Base-by-base conservation (phyloP, 1,140 invertebrate species). In the Whitmania pigra region DNA sequence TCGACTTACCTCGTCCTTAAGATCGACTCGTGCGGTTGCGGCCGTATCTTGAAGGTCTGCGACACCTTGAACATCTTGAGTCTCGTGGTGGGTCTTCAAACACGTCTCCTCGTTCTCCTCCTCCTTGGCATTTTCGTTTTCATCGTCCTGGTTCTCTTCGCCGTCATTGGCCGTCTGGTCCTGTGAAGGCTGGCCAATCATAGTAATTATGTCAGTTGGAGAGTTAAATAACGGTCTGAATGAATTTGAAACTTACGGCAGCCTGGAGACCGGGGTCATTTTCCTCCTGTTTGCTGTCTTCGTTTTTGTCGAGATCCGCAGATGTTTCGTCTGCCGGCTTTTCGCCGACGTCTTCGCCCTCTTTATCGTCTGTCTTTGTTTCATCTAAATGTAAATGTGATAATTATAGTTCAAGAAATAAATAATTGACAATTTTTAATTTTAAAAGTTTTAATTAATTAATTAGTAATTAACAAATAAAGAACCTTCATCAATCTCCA, bases 361-460 rank as follows among this genome's bases (percentile, higher is more conserved):
- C 77, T 83, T 83, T 73, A 77, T 79, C 67, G 76, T 81, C 67
- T 22, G 54, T 72, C 68, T 75, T 53, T 6, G 40, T 13, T n/a
- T 53, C 27, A 20, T 67, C 68, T 29, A 75, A 49, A 17, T 6
- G 31, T 6, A 36, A 36, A 36, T 36, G n/a, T n/a, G n/a, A n/a
- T n/a, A n/a, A n/a, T n/a, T n/a, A n/a, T n/a, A n/a, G n/a, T n/a
- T n/a, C n/a, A n/a, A n/a, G n/a, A n/a, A n/a, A n/a, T n/a, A n/a
- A n/a, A n/a, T n/a, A n/a, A n/a, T n/a, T n/a, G n/a, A n/a, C n/a
- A n/a, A n/a, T n/a, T n/a, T n/a, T n/a, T n/a, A n/a, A n/a, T n/a
- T n/a, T n/a, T n/a, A n/a, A n/a, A n/a, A n/a, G n/a, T n/a, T n/a
- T n/a, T n/a, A n/a, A n/a, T n/a, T n/a, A n/a, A n/a, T n/a, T n/a